Base-by-base conservation (phyloP, 2,113 vertebrate genomes). In the Progne subis region DNA sequence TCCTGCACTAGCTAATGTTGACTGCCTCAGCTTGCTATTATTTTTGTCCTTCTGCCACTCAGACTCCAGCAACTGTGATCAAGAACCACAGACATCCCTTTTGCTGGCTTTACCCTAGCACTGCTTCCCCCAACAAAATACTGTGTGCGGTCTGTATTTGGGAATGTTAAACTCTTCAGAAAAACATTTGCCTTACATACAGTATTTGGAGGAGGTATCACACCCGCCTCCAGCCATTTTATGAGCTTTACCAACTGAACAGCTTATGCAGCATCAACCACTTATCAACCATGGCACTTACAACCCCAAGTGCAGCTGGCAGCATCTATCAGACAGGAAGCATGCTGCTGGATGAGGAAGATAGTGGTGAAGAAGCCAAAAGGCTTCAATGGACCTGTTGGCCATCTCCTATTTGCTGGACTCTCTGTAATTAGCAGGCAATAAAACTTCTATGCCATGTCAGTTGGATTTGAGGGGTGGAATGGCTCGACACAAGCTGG, bases 401-500 rank as follows among this genome's bases (percentile, higher is more conserved):
- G 41, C 46, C 23, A 47, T 31, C 37, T 49, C 41, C 41, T 80
- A 5, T 3, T 1, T 28, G 20, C 49, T 11, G 69, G n/a, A 68
- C 53, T 3, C 28, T 65, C 55, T 65, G 25, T 59, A 69, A 65
- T 6, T 17, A 69, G 28, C 44, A 41, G 3, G 3, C 47, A 88
- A 43, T 61, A 39, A 50, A 79, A 59, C 19, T 43, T 53, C 39
- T 18, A 71, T 17, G 19, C 18, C 23, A 4, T 1, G 2, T 37
- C 41, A 80, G 43, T 12, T 75, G 43, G 34, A 79, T 91, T 25
- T 89, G 7, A 24, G 18, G 31, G 2, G 8, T 1, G 1, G 16
- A 75, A 11, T 1, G 3, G 25, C 24, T 65, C 0, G 0, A 53
- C 18, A 52, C 28, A 39, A 77, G 19, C 31, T 82, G 32, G 7